Base-by-base conservation (phyloP, 2,113 vertebrate species). In the Spheniscus mendiculus region DNA sequence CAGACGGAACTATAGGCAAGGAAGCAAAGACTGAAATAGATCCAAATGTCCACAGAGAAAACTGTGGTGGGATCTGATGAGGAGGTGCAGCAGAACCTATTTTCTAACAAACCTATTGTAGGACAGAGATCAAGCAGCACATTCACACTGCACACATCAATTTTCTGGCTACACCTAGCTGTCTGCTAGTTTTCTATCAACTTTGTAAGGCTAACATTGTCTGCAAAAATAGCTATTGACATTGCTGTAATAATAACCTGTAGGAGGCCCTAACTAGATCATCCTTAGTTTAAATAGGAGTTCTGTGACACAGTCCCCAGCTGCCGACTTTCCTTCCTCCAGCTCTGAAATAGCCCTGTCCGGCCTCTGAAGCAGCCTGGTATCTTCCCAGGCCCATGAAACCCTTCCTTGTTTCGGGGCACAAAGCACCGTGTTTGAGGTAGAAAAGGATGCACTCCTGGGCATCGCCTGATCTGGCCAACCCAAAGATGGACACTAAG, bases 131-230 rank as follows among this genome's bases (percentile, higher is more conserved):
- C 19, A 20, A 56, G 58, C 72, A 52, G 69, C 82, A 77, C 44
- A 4, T 5, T 49, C 5, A 7, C 13, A 12, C 27, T 20, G 27
- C 40, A 5, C 26, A 6, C 0, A 1, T 13, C 44, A 3, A 17
- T 32, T 25, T 63, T 73, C 58, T 26, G 30, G 32, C 2, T 13
- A 49, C 50, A 14, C 16, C 8, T 25, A 58, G 10, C 59, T 72
- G 17, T 4, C 47, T 58, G 56, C 29, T 22, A 4, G 4, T 32
- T n/a, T 20, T 10, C 82, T 8, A 22, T 6, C 50, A 38, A 11
- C 49, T n/a, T 11, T 8, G 9, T 4, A 22, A 50, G 45, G 20
- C 42, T 34, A 32, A 18, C 2, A 14, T 0, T 66, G 50, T 36
- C 76, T 62, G 50, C 42, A 45, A 66, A 82, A 82, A 15, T 2